Base-by-base conservation (phyloP, 2,797 vertebrate species). In the Passerculus sandwichensis region DNA sequence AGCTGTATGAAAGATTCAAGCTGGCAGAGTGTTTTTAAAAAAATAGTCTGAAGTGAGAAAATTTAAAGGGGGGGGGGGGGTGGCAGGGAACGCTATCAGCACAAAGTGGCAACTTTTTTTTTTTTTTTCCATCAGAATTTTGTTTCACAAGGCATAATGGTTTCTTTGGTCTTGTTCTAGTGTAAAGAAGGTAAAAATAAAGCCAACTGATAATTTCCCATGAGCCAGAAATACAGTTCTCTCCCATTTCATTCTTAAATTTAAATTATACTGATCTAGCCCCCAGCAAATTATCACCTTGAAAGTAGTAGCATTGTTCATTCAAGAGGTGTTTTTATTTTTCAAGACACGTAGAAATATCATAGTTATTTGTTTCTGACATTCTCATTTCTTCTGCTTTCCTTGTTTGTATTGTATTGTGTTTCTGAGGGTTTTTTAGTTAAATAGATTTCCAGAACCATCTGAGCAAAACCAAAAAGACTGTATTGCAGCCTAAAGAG, bases 1-100 rank as follows among this genome's bases (percentile, higher is more conserved):
- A 82, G 6, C 12, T 10, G 48, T 89, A 66, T n/a, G 34, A 92
- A 89, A 70, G 25, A 64, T 47, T 73, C 34, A 85, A 48, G 51
- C 8, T 66, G 6, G 10, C 7, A 48, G 12, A 72, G 15, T 6
- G 9, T 29, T 78, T 70, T 56, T 11, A 14, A 71, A 77, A 72
- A 34, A 9, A 19, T 69, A 50, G 65, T 88, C 72, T 47, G 9
- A 51, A 56, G 13, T 66, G 15, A 78, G 25, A 51, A 93, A 74
- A 0, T 19, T 60, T 45, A 22, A 85, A 19, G 7, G 3, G 11
- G 2, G 13, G 9, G 7, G 5, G 11, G 2, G 20, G 9, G 13
- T n/a, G 15, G 21, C 9, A 7, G 18, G 20, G 9, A 26, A 77
- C 11, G 5, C 9, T 20, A 30, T 65, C 9, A 44, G 11, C 25